Base-by-base conservation (phyloP, 2,797 vertebrate genomes). In the Allobates femoralis region DNA sequence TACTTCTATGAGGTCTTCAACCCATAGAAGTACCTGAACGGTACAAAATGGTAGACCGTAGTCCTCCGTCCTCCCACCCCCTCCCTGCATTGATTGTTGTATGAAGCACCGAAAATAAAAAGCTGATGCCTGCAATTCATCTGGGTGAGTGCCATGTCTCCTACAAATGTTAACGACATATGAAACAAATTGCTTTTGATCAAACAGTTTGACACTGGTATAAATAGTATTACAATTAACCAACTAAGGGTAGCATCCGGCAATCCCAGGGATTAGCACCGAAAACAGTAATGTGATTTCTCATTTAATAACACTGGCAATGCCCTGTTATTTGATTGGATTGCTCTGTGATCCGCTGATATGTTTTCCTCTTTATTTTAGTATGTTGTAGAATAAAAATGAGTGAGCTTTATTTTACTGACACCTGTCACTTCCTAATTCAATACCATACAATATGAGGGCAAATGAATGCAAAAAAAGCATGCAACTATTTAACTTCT, bases 151-250 rank as follows among this genome's bases (percentile, higher is more conserved):
- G n/a, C n/a, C n/a, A n/a, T n/a, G n/a, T n/a, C n/a, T n/a, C n/a
- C n/a, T n/a, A n/a, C n/a, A n/a, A n/a, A n/a, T n/a, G n/a, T n/a
- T n/a, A n/a, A n/a, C n/a, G n/a, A 10, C 10, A 21, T 37, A 23
- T 21, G 19, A 0, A 73, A 19, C 14, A 46, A 67, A 34, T 21
- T 81, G 71, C 32, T 55, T 16, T 3, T 26, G 16, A 28, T 56
- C 51, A 60, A 21, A 37, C 53, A 14, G 56, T 74, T 46, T 71
- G 26, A 37, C 30, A 53, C 28, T 76, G 56, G 56, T 73, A 79
- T 50, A 85, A 85, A 85, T 85, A n/a, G 60, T 32, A 85, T 85
- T 85, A 79, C 60, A 78, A 85, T 85, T 85, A 85, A 79, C 46
- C 60, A 85, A 50, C 69, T 62, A 83, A 85, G 28, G 26, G 34